Evolutionary conservation across 2,888 invertebrate genomes (phyloP), one percentile per base, ranked within the genome.

Genomic region (Ganaspis brasiliensis): DNA sequence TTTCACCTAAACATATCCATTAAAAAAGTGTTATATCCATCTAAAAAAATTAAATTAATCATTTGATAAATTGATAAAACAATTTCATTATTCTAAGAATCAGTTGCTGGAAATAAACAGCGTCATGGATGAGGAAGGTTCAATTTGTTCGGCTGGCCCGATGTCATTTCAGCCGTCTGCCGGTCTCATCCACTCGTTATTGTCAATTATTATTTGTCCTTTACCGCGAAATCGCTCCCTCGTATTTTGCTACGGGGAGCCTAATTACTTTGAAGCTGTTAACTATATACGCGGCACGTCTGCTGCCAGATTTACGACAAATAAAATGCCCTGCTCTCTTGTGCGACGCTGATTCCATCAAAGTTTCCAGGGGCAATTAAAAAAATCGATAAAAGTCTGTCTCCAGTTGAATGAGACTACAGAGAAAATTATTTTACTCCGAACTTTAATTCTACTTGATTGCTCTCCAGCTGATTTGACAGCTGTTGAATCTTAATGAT

Each of bases 141-240:
- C 82, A 82, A 82, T 82, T 82, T 82, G 82, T 82, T 80, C 67
- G 74, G 67, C 71, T 55, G 71, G 24, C 5, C 16, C 75, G 40
- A 67, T 67, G 40, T 67, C 63, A 67, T 67, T 67, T 67, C 14
- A 19, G 40, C 24, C 4, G 67, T 67, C 67, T 67, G 67, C 67
- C 6, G 14, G 21, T 21, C 40, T 40, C 80, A 79, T 83, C 75
- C 75, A 78, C 81, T 83, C 84, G 84, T 85, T 85, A 84, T 81
- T 80, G 82, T 80, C 31, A 31, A 31, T 83, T 85, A 86, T 85
- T 86, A 83, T 82, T 82, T 79, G 81, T 81, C 84, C 79, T 81
- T 79, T 52, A 77, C 73, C 83, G 80, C 79, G 73, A 84, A 83
- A 82, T 83, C 76, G 79, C 79, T 77, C 78, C 77, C 79, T 75